A percentile compares a stretch with the other conserved stretches of the same genome.
Conservation (phyloP, 2,113 vertebrate species). For the Bambusicola thoracicus region DNA sequence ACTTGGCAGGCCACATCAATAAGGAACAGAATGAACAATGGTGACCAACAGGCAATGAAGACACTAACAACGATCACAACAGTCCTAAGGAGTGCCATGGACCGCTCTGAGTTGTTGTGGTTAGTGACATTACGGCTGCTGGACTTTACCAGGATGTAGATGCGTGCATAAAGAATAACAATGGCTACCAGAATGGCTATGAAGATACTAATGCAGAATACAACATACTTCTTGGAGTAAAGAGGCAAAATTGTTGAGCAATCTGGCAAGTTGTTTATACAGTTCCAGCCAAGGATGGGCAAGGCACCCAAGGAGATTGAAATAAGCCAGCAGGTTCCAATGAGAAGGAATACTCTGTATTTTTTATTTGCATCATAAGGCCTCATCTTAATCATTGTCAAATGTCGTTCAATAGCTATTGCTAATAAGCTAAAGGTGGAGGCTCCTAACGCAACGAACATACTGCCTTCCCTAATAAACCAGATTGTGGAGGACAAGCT, state of each 20-base stretch:
- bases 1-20: conserved; percentile 89
- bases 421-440: conserved; percentile 95
- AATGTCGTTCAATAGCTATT: conserved; percentile 94
- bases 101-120: conserved; percentile 87
- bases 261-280: conserved; percentile 85
- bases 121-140: conserved; percentile 92
- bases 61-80: conserved; percentile 93
- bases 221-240: conserved; percentile 93
- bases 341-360: conserved; percentile 93
- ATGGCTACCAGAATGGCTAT: conserved; percentile 88
- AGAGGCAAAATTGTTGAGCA: conserved; percentile 94
- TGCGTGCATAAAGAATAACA: conserved; percentile 89
- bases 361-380: conserved; percentile 93
- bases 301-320: conserved; percentile 87
- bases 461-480: conserved; percentile 94
- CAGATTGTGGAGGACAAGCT: conserved; percentile 86
- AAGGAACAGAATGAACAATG: conserved; percentile 90
- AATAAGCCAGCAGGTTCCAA: conserved; percentile 93
- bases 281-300: conserved; percentile 97
- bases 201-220: conserved; percentile 92
- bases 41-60: conserved; percentile 96
- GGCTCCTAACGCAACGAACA: conserved; percentile 92
- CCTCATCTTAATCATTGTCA: conserved; percentile 99
- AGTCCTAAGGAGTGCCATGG: conserved; percentile 93
- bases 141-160: conserved; percentile 92